Percentiles rank a stretch among this genome's conserved stretches.
Conservation (phyloP, 2,797 vertebrate species). For the Apodemus agrarius region DNA sequence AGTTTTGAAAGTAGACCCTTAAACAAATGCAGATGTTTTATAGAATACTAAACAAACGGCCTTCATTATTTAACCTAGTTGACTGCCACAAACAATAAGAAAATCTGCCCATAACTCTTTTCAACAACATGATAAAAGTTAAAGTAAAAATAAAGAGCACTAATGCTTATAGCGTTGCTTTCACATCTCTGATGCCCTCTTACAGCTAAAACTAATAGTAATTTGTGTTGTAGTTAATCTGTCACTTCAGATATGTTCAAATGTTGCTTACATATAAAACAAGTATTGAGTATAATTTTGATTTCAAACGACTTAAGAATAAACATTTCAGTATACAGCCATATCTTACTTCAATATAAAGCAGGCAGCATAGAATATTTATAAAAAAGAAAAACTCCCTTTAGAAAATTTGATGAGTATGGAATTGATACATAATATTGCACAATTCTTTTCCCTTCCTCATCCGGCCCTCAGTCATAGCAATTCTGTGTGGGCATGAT, state of each 20-base stretch:
- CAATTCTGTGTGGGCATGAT: background rate
- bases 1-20: background rate
- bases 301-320: slow-evolving; percentile 30
- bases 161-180: slow-evolving; percentile 21
- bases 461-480: background rate
- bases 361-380: background rate
- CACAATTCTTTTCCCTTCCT: background rate
- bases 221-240: slow-evolving; percentile 62
- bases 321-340: background rate
- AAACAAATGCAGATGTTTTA: slow-evolving; percentile 23
- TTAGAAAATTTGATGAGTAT: background rate
- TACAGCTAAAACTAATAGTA: slow-evolving; percentile 60
- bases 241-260: slow-evolving; percentile 61
- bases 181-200: slow-evolving; percentile 58
- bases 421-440: background rate
- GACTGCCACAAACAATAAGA: slow-evolving; percentile 61
- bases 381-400: background rate
- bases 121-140: slow-evolving; percentile 55
- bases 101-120: background rate
- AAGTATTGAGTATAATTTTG: slow-evolving; percentile 22
- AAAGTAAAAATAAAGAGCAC: background rate
- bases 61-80: slow-evolving; percentile 33
- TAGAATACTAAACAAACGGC: slow-evolving; percentile 15
- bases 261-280: slow-evolving; percentile 27
- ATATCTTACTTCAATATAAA: slow-evolving; percentile 34